Evolutionary conservation across 2,888 invertebrate genomes (phyloP), one percentile per base, ranked within the genome.

Genomic region (Diloba caeruleocephala): DNA sequence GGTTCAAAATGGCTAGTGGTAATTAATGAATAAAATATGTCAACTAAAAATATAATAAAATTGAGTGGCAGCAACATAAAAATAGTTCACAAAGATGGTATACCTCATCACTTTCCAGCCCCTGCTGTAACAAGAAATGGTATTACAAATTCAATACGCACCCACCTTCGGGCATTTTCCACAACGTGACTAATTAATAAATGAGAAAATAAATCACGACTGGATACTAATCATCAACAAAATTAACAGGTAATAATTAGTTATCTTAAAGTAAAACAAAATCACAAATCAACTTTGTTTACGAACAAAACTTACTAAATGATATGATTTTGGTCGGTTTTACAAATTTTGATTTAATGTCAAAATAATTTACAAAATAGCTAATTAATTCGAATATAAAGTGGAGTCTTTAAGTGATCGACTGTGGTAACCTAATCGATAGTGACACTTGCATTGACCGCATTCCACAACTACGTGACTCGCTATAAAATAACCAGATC

Each of bases 91-190:
- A 92, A 92, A 93, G 89, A 92, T 92, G 92, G 91, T 94, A 94
- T 96, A 97, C 97, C 97, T 97, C 97, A 95, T 97, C 97, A 95
- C 96, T 96, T 96, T 97, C 97, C 97, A 97, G 96, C 96, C 96
- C 97, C 96, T 97, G 96, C 97, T 97, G 96, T 95, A 95, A 95
- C 95, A 96, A 95, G 93, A 93, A 93, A 93, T 87, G 87, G 86
- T 89, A 93, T 92, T 88, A 92, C 90, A 92, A 88, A 89, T 91
- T 93, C 92, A 92, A 91, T 93, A 92, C 87, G 92, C 93, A 93
- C 93, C 93, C 93, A 92, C 92, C 92, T 91, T 90, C 76, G 91
- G 92, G 92, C 82, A 84, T 80, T 82, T 81, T 84, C 80, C 84
- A 87, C 78, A 86, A 87, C 84, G 78, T 80, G 78, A 79, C 73